Evolutionary conservation across 2,888 invertebrate species (phyloP).

Genomic region (Xylota sylvarum): DNA sequence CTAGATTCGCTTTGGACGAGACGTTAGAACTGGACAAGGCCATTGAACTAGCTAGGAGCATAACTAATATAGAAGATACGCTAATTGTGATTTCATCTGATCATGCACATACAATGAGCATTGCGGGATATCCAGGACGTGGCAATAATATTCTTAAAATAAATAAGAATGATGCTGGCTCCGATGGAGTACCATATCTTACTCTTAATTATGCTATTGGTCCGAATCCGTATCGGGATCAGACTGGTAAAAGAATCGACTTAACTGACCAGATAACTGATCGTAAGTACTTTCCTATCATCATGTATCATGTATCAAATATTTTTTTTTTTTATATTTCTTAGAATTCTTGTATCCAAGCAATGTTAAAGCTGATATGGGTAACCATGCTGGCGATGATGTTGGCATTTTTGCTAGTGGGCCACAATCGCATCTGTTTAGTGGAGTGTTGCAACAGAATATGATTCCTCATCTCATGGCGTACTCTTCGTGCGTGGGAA

Average conservation of each 20-base stretch:
- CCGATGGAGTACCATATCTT: slow-evolving; percentile 86
- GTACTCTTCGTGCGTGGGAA: slow-evolving; percentile 90
- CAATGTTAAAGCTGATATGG: slow-evolving; percentile 83
- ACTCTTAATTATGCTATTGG: slow-evolving; percentile 92
- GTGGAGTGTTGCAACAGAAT: slow-evolving; percentile 91
- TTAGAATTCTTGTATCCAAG: slow-evolving; percentile 80
- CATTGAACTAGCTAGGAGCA: slow-evolving; percentile 86
- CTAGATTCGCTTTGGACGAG: slow-evolving; percentile 90
- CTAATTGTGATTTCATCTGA: slow-evolving; percentile 92
- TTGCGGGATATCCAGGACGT: slow-evolving; percentile 89
- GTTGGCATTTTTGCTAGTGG: slow-evolving; percentile 91
- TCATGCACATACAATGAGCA: slow-evolving; percentile 91
- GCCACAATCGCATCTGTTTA: slow-evolving; percentile 92
- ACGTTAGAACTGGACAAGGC: slow-evolving; percentile 91
- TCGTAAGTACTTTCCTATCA: slow-evolving; percentile 65
- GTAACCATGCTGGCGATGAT: slow-evolving; percentile 92
- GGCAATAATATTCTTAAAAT: slow-evolving; percentile 86
- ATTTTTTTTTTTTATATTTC: slow-evolving; percentile 6
- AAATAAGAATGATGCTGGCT: slow-evolving; percentile 79
- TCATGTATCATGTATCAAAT: not conserved
- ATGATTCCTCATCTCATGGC: slow-evolving; percentile 91
- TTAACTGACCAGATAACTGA: slow-evolving; percentile 74
- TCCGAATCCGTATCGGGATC: slow-evolving; percentile 83
- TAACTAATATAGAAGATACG: slow-evolving; percentile 90
- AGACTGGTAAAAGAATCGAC: slow-evolving; percentile 79